Evolutionary conservation across 2,797 vertebrate species (phyloP).

Genomic region (Syngnathus acus): DNA sequence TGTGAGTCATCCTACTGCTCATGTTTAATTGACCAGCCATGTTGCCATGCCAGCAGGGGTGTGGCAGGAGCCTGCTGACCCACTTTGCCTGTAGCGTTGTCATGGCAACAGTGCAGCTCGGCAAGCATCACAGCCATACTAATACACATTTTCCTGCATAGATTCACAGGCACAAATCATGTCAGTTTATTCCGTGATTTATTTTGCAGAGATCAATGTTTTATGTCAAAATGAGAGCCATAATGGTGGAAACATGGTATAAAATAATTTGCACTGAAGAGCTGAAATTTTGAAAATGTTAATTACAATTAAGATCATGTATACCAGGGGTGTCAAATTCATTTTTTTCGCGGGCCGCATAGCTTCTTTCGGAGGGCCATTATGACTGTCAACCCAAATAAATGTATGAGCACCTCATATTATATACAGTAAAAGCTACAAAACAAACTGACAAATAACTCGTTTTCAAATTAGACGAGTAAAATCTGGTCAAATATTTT

Average conservation of each 20-base stretch:
- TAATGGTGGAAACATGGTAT: not conserved
- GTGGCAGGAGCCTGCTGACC: slow-evolving; percentile 84
- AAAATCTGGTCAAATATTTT: too few relatives aligned
- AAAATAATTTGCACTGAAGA: slow-evolving; percentile 13
- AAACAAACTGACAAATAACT: too few relatives aligned
- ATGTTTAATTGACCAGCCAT: slow-evolving; percentile 79
- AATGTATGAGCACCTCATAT: too few relatives aligned
- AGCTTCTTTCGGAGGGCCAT: too few relatives aligned
- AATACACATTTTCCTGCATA: slow-evolving; percentile 21
- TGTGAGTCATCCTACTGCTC: slow-evolving; percentile 55
- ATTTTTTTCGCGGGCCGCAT: too few relatives aligned
- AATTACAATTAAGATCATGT: slow-evolving; percentile 5
- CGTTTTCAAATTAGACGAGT: too few relatives aligned
- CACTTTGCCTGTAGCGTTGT: slow-evolving; percentile 81
- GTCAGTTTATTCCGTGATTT: not conserved
- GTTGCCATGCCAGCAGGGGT: slow-evolving; percentile 85
- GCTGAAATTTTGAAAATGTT: slow-evolving; percentile 26
- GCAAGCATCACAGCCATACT: slow-evolving; percentile 31
- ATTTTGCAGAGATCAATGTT: not conserved
- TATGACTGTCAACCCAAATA: too few relatives aligned
- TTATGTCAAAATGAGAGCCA: not conserved
- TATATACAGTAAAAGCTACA: too few relatives aligned
- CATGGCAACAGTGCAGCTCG: slow-evolving; percentile 72
- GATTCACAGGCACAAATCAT: slow-evolving; percentile 2
- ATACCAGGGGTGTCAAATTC: too few relatives aligned